Evolutionary conservation across 2,797 vertebrate genomes (phyloP).

Genomic region (Chrysocyon brachyurus): DNA sequence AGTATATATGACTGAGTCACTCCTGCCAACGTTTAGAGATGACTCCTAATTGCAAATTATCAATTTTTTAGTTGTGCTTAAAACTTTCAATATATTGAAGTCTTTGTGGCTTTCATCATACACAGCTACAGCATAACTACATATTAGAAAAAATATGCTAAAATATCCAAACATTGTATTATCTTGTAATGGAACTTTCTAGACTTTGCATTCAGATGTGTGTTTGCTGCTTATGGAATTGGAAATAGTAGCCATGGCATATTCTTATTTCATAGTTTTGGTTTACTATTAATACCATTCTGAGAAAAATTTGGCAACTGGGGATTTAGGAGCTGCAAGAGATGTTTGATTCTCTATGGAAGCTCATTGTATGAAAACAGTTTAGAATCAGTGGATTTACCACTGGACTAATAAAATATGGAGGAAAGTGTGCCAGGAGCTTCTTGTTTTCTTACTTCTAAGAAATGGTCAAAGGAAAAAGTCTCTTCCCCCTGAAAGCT

Average conservation of each 20-base stretch:
- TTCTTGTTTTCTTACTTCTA: neutral
- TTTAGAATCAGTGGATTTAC: neutral
- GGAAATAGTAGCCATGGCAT: neutral
- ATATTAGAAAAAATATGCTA: neutral
- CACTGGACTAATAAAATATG: neutral
- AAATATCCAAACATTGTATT: neutral
- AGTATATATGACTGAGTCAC: neutral
- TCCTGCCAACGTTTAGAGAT: neutral
- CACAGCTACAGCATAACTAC: neutral
- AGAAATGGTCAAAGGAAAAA: conserved; percentile 3
- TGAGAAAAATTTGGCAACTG: neutral
- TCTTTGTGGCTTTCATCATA: neutral
- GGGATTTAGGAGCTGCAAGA: neutral
- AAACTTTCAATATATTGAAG: neutral
- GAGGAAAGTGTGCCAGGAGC: neutral
- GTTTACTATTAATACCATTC: neutral
- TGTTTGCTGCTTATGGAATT: neutral
- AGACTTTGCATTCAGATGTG: neutral
- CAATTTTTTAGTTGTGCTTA: neutral
- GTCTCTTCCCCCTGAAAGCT: accelerated
- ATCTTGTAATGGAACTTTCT: neutral
- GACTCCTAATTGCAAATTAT: neutral
- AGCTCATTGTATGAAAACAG: neutral
- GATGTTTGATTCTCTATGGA: neutral
- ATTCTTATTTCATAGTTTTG: neutral